A percentile compares a stretch with the other conserved stretches of the same genome.
phyloP scores from a whole-genome alignment of 2,797 vertebrate species.

The Cygnus olor region DNA sequence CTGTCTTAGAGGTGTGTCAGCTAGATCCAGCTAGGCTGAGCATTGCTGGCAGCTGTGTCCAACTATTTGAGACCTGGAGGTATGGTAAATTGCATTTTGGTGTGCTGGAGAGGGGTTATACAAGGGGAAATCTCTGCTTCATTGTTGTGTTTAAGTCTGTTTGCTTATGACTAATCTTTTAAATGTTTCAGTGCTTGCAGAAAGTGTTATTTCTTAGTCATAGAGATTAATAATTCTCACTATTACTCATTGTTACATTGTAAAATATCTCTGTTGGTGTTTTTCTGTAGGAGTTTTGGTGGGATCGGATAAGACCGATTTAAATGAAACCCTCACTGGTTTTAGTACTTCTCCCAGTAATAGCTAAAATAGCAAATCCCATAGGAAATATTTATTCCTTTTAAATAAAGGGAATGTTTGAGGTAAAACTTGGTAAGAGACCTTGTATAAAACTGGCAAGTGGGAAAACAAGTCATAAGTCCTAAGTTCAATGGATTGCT shows the following conservation, averaged over 20 bases:
- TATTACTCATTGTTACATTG: neutral
- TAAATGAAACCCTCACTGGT: neutral
- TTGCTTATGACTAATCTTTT: neutral
- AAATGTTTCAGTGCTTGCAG: neutral
- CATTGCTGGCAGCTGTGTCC: neutral
- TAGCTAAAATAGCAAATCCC: neutral
- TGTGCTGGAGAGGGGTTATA: neutral
- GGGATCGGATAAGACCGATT: neutral
- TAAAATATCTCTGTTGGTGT: neutral
- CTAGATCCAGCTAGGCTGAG: neutral
- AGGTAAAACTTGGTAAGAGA: neutral
- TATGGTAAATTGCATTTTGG: neutral
- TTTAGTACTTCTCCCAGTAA: neutral
- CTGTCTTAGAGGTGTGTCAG: neutral
- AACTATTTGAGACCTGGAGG: neutral
- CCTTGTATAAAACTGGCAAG: neutral
- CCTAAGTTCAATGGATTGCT: neutral
- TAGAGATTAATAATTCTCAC: neutral
- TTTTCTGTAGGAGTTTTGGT: neutral
- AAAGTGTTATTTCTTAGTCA: neutral
- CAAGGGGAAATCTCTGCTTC: fast-evolving
- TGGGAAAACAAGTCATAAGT: neutral
- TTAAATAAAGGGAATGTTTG: neutral
- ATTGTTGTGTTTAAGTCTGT: neutral
- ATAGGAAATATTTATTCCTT: neutral